A percentile compares a stretch with the other conserved stretches of the same genome.
phyloP scores from a whole-genome alignment of 2,888 invertebrate genomes.

The Diabrotica balteata region DNA sequence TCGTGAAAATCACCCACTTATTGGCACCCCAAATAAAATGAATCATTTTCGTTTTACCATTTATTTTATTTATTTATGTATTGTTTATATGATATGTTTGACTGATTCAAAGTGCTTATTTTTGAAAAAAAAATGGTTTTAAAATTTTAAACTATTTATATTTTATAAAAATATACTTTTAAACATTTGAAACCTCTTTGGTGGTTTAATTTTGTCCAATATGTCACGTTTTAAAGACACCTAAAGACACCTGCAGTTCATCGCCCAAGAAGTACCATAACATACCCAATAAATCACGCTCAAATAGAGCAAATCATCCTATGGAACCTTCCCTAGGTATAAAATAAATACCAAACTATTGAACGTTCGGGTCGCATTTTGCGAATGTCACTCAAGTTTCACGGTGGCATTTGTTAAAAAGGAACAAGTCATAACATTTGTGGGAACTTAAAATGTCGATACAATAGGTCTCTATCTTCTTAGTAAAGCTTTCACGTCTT shows the following conservation, averaged over 20 bases:
- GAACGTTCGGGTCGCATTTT: conserved; percentile 31
- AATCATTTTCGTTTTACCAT: no score
- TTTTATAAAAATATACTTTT: no score
- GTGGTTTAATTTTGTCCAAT: no score
- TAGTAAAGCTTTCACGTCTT: conserved; percentile 24
- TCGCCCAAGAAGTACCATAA: background rate
- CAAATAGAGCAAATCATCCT: background rate
- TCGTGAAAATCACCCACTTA: no score
- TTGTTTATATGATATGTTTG: no score
- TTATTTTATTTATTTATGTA: no score
- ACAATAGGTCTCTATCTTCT: conserved; percentile 24
- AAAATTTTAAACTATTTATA: no score
- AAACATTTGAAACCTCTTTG: no score
- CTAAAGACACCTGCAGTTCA: conserved; percentile 1
- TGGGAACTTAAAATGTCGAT: conserved; percentile 29
- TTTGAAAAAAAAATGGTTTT: no score
- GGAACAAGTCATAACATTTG: conserved; percentile 47
- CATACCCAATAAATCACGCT: conserved; percentile 8
- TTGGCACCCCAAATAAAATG: no score
- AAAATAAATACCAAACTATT: conserved; percentile 18
- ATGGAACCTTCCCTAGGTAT: conserved; percentile 9
- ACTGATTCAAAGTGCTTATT: no score
- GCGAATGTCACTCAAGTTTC: conserved; percentile 40
- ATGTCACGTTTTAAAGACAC: no score
- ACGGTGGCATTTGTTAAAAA: conserved; percentile 43